These are phyloP conservation scores for Poecilia picta DNA, from an alignment of 2,797 vertebrate species.

Conservation along the genomic window DNA sequence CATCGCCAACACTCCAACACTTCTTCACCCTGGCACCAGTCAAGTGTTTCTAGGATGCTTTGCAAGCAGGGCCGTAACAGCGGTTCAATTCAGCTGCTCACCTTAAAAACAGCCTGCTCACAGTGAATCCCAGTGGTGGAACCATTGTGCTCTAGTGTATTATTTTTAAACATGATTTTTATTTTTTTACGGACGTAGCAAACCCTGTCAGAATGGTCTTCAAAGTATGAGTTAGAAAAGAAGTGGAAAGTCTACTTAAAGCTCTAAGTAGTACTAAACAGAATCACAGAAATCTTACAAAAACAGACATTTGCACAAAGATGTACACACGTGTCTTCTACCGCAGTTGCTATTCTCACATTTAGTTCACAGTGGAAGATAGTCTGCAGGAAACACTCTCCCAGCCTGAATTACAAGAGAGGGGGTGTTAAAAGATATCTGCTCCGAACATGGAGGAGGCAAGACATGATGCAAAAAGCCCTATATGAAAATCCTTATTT, in stretches of 20 bases:
- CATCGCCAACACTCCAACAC: neutral
- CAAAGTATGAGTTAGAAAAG: neutral
- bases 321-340: neutral
- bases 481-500: neutral
- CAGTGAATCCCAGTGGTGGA: neutral
- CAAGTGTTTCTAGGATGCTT: neutral
- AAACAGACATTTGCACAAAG: neutral
- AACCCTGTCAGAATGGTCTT: neutral
- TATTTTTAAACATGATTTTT: neutral
- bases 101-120: neutral
- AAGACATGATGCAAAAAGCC: neutral
- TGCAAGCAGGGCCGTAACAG: neutral
- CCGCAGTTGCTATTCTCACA: neutral
- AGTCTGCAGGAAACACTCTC: neutral
- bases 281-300: neutral
- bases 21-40: neutral
- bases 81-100: neutral
- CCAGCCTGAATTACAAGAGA: neutral
- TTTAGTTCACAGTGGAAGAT: neutral
- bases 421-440: too few species aligned
- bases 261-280: neutral
- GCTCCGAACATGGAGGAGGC: neutral
- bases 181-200: neutral
- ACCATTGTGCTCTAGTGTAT: neutral
- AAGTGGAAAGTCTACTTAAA: neutral